A percentile compares a stretch with the other conserved stretches of the same genome.
Conservation (phyloP, 2,888 invertebrate genomes). For the Coelinius sp. region DNA sequence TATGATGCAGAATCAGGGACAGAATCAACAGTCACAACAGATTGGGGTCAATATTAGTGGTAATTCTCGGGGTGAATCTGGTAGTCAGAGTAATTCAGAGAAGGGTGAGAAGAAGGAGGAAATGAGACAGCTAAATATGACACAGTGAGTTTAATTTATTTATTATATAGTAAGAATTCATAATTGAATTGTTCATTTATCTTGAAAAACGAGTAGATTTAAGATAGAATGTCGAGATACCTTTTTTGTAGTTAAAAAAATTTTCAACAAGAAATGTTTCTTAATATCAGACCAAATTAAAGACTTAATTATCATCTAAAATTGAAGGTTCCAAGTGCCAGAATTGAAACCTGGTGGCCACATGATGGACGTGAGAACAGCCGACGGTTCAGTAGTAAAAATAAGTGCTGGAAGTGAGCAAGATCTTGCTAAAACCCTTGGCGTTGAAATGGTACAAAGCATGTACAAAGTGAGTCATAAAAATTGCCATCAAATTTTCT, state of each 20-base stretch:
- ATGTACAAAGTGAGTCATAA: constrained; percentile 88
- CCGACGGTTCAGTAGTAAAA: constrained; percentile 82
- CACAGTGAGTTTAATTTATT: constrained; percentile 60
- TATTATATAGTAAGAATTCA: constrained; percentile 13
- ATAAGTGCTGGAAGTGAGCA: constrained; percentile 79
- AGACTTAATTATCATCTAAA: not conserved
- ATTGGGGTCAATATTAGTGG: constrained; percentile 62
- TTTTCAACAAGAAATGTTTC: too few relatives aligned
- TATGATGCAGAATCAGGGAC: constrained; percentile 73
- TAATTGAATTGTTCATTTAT: too few relatives aligned
- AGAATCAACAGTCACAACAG: constrained; percentile 74
- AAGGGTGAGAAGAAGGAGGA: constrained; percentile 66
- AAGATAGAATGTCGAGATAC: too few relatives aligned
- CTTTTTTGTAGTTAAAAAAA: too few relatives aligned
- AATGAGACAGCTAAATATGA: constrained; percentile 67
- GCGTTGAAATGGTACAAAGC: constrained; percentile 83
- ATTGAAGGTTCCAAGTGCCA: constrained; percentile 69
- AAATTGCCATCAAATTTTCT: not conserved
- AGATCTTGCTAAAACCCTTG: constrained; percentile 75
- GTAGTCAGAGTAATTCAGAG: constrained; percentile 59
- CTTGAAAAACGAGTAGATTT: too few relatives aligned
- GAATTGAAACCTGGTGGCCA: constrained; percentile 70
- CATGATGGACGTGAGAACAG: constrained; percentile 77
- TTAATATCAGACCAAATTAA: too few relatives aligned
- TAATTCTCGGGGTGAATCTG: constrained; percentile 56